Percentiles rank a stretch among this genome's conserved stretches.
These are phyloP conservation scores for Epinotia ramella DNA, from an alignment of 2,888 invertebrate species.

Conservation along the genomic window DNA sequence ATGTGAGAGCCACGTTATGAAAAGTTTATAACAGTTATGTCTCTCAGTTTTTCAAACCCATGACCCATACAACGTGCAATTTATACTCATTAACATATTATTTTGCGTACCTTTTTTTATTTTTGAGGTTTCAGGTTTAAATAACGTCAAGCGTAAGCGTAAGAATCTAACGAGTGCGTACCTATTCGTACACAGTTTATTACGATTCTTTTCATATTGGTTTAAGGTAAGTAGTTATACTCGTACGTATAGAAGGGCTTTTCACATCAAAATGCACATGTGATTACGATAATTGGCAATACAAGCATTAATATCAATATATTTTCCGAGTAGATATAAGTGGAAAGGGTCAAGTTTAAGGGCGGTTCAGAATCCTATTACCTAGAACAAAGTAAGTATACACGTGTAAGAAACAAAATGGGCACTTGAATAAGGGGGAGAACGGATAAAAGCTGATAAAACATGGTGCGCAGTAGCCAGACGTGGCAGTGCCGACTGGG, in stretches of 20 bases:
- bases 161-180: background rate
- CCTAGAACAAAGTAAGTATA: conserved; percentile 1
- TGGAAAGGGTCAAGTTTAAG: background rate
- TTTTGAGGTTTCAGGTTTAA: no score
- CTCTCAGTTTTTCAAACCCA: no score
- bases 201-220: no score
- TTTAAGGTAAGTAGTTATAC: background rate
- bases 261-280: background rate
- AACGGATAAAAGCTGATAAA: conserved; percentile 8
- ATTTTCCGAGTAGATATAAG: background rate
- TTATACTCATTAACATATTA: no score
- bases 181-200: background rate
- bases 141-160: no score
- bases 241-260: background rate
- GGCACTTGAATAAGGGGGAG: background rate
- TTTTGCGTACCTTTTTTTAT: no score
- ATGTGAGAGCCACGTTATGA: no score
- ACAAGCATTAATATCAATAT: no score
- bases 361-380: background rate
- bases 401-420: background rate
- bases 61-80: no score
- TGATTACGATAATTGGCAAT: background rate
- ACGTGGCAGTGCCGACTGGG: conserved; percentile 15
- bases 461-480: conserved; percentile 24
- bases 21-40: no score